Conservation (phyloP, 2,797 vertebrate species). For the Pangasius djambal region DNA sequence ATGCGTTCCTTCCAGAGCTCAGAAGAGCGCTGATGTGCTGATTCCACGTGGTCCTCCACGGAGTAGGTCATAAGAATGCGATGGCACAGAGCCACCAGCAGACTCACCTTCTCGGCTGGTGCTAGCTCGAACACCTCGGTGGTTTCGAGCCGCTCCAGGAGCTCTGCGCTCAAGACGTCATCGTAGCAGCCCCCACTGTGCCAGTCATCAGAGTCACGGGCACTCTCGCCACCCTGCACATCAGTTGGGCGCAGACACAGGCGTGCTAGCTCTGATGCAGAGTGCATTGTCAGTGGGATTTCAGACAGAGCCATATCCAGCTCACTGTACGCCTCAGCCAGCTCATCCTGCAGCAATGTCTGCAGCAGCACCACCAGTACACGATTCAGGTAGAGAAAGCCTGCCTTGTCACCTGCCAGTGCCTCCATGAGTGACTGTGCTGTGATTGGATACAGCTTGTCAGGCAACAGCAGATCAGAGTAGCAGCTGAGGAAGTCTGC, state of each 20-base stretch:
- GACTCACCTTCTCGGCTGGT: constrained; percentile 87
- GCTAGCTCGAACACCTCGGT: constrained; percentile 91
- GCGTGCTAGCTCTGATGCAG: constrained; percentile 91
- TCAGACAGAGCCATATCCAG: constrained; percentile 93
- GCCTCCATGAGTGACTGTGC: constrained; percentile 90
- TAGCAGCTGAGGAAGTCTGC: constrained; percentile 95
- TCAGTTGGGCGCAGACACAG: constrained; percentile 91
- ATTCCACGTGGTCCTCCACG: constrained; percentile 92
- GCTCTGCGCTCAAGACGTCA: constrained; percentile 89
- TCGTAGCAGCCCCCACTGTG: constrained; percentile 76
- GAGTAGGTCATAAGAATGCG: constrained; percentile 98
- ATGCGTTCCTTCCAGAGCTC: constrained; percentile 95
- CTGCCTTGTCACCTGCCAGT: constrained; percentile 87
- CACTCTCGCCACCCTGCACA: constrained; percentile 84
- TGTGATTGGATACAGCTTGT: constrained; percentile 92
- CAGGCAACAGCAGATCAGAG: constrained; percentile 88
- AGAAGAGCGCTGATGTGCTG: constrained; percentile 86
- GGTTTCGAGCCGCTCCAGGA: constrained; percentile 91
- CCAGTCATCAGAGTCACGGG: constrained; percentile 72
- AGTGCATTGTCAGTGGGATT: constrained; percentile 95
- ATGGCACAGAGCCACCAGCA: constrained; percentile 90
- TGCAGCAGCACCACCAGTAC: constrained; percentile 92
- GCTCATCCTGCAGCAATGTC: constrained; percentile 94
- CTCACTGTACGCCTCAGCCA: constrained; percentile 95
- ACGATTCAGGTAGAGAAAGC: constrained; percentile 92